Conservation (phyloP, 2,113 vertebrate species). For the Oncorhynchus gorbuscha region DNA sequence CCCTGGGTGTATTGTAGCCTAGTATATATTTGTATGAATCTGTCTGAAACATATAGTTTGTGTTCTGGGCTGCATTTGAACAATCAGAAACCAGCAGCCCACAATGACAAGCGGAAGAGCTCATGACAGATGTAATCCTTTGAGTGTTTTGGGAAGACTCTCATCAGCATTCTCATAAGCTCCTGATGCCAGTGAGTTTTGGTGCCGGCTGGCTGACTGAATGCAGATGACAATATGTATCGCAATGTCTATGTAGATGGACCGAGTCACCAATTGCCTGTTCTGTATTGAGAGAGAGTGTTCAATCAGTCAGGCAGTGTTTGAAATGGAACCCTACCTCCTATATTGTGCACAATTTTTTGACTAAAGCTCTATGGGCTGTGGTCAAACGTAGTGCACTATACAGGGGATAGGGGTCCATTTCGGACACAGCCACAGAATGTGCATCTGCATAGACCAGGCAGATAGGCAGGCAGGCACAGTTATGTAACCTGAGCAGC, state of each 20-base stretch:
- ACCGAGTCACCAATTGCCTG: background rate
- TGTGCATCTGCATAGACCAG: background rate
- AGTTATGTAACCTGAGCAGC: slow-evolving; percentile 65
- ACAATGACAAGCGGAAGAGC: slow-evolving; percentile 36
- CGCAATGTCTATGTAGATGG: slow-evolving; percentile 9
- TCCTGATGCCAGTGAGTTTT: slow-evolving; percentile 18
- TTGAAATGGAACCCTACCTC: too few species aligned
- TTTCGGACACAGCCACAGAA: too few species aligned
- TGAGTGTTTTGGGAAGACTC: slow-evolving; percentile 40
- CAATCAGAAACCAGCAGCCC: slow-evolving; percentile 59
- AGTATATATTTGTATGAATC: slow-evolving; percentile 64
- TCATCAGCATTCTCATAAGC: slow-evolving; percentile 20
- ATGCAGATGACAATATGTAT: slow-evolving; percentile 60
- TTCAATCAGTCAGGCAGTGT: slow-evolving; percentile 64
- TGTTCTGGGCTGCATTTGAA: slow-evolving; percentile 55
- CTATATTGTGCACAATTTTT: too few species aligned
- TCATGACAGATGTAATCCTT: slow-evolving; percentile 53
- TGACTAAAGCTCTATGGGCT: too few species aligned
- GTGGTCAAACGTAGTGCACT: too few species aligned
- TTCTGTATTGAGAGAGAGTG: slow-evolving; percentile 55
- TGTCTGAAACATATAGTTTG: slow-evolving; percentile 53
- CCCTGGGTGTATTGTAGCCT: slow-evolving; percentile 48
- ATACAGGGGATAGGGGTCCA: too few species aligned
- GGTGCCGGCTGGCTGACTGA: slow-evolving; percentile 59
- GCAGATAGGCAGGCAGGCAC: slow-evolving; percentile 37